A percentile compares a stretch with the other conserved stretches of the same genome.
Conservation (phyloP, 2,797 vertebrate species). For the Etheostoma nigrum region DNA sequence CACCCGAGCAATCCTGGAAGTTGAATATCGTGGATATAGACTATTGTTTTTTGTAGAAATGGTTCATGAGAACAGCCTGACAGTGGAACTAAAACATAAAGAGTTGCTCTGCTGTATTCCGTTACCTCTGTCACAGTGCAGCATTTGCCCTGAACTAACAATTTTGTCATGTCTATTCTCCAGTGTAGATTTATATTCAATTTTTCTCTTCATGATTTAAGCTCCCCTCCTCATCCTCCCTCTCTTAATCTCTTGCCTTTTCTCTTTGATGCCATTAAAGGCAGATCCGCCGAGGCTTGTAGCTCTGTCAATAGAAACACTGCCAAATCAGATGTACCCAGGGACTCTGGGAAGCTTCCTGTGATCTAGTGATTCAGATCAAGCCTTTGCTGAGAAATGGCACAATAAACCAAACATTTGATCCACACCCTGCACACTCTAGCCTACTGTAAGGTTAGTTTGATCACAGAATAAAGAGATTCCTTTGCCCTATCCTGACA, state of each 20-base stretch:
- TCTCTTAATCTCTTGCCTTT: constrained; percentile 37
- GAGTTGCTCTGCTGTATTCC: constrained; percentile 50
- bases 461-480: constrained; percentile 34
- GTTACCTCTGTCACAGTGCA: constrained; percentile 66
- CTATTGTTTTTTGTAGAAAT: too few species aligned
- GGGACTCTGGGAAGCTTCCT: constrained; percentile 60
- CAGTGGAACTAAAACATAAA: constrained; percentile 7
- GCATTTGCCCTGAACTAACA: constrained; percentile 51
- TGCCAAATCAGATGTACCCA: constrained; percentile 66
- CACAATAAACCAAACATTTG: constrained; percentile 24
- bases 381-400: constrained; percentile 28
- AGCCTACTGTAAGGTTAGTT: constrained; percentile 25
- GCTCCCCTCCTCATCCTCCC: constrained; percentile 12
- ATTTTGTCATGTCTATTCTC: constrained; percentile 33
- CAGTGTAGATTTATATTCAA: constrained; percentile 20
- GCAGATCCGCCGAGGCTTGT: constrained; percentile 54
- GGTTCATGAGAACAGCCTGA: too few species aligned
- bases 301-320: constrained; percentile 63
- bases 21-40: too few species aligned
- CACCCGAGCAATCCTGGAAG: too few species aligned
- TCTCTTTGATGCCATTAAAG: constrained; percentile 59
- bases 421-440: constrained; percentile 10
- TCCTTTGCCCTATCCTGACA: constrained; percentile 7
- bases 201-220: constrained; percentile 32
- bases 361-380: constrained; percentile 51